Conservation (phyloP, 1,140 invertebrate genomes). For the Tyrophagus putrescentiae region DNA sequence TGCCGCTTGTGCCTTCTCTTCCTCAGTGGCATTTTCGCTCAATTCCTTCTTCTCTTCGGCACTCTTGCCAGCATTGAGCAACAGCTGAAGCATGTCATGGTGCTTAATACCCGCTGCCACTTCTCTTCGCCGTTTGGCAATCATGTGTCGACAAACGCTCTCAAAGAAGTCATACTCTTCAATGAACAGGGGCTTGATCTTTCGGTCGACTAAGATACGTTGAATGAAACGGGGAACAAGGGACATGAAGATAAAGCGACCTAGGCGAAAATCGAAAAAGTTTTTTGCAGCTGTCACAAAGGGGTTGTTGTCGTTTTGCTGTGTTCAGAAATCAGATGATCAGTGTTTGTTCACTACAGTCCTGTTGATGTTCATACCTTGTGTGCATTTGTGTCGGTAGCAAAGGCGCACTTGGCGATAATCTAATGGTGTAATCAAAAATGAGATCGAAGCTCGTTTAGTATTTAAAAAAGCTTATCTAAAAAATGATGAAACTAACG, state of each 20-base stretch:
- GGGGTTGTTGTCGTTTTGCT: not conserved
- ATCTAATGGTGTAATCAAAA: too few species aligned
- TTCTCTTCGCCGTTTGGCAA: conserved; percentile 5
- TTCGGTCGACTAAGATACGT: not conserved
- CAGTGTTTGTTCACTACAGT: too few species aligned
- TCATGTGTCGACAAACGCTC: not conserved
- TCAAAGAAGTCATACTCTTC: not conserved
- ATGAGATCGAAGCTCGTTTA: too few species aligned
- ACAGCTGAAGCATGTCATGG: conserved; percentile 20
- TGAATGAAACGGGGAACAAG: not conserved
- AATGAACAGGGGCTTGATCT: not conserved
- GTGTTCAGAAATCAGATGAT: too few species aligned
- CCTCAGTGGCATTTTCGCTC: not conserved
- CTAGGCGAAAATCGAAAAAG: not conserved
- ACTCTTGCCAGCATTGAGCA: conserved; percentile 11
- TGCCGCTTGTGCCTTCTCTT: conserved; percentile 10
- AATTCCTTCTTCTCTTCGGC: not conserved
- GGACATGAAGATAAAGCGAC: not conserved
- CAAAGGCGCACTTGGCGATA: conserved; percentile 20
- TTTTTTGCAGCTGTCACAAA: not conserved
- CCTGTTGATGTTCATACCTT: too few species aligned
- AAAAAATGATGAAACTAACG: too few species aligned
- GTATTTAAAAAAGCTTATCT: too few species aligned
- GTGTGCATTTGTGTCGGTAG: not conserved
- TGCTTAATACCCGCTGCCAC: not conserved